Evolutionary conservation across 2,113 vertebrate genomes (phyloP).

Genomic region (Cichladusa arquata): DNA sequence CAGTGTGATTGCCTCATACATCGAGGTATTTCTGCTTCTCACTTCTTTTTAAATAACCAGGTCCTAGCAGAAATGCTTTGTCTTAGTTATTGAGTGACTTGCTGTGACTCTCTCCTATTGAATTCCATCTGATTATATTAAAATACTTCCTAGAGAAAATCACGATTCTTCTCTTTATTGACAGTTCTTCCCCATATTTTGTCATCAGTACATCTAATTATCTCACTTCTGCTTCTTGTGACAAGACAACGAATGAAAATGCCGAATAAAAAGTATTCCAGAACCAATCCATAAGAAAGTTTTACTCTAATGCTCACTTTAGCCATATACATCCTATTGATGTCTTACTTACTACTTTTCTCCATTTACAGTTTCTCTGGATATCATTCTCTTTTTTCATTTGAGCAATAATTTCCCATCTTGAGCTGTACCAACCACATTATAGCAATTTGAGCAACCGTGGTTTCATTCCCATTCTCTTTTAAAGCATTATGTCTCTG

Average conservation of each 20-base stretch:
- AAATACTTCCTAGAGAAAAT: background rate
- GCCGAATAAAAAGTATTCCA: background rate
- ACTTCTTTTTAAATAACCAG: background rate
- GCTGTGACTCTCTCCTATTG: background rate
- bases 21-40: background rate
- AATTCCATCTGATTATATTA: background rate
- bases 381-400: background rate
- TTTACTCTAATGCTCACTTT: background rate
- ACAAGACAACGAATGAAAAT: background rate
- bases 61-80: background rate
- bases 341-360: background rate
- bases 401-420: background rate
- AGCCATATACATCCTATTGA: background rate
- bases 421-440: background rate
- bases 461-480: background rate
- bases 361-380: background rate
- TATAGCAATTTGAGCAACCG: background rate
- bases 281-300: background rate
- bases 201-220: background rate
- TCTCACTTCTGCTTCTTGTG: background rate
- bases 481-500: background rate
- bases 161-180: background rate
- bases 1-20: background rate
- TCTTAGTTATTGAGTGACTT: background rate
- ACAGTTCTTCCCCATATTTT: background rate